Evolutionary conservation across 2,113 vertebrate genomes (phyloP), one percentile per base, ranked within the genome.

Genomic region (Taurulus bubalis): DNA sequence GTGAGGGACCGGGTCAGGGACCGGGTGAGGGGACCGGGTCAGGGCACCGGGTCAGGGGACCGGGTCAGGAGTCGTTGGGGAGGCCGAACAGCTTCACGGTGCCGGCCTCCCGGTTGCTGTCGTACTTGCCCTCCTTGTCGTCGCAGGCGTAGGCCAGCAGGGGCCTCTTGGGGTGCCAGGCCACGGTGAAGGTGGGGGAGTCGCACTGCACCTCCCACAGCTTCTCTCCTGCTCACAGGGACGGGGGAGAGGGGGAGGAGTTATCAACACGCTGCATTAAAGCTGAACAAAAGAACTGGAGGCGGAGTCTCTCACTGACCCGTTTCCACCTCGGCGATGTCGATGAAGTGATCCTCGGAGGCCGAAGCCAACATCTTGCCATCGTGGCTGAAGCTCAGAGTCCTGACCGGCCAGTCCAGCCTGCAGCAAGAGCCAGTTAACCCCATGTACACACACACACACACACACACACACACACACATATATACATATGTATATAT

Each of bases 181-280:
- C 98, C 28, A 99, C 98, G 0, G 98, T 99, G 90, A 99, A 99
- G 68, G 98, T 99, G 0, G 98, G 98, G 0, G 98, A 99, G 77
- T 99, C 98, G 0, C 98, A 99, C 91, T 99, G 98, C n/a, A 99
- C 97, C 91, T 99, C 98, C 98, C 98, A 99, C 34, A 99, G 94
- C 90, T 99, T 99, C 95, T 99, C 98, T 75, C 98, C 98, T 99
- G 51, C 36, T 38, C 36, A 36, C 34, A n/a, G n/a, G 30, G 30
- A 34, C 34, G 38, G n/a, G n/a, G n/a, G n/a, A n/a, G n/a, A n/a
- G n/a, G n/a, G n/a, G n/a, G n/a, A n/a, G n/a, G n/a, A n/a, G n/a
- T n/a, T n/a, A n/a, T n/a, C n/a, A n/a, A n/a, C n/a, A n/a, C n/a
- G n/a, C n/a, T n/a, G n/a, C n/a, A n/a, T n/a, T n/a, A n/a, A n/a